These are phyloP conservation scores for Eucera pruinosa DNA, from an alignment of 2,888 invertebrate genomes.

Conservation along the genomic window DNA sequence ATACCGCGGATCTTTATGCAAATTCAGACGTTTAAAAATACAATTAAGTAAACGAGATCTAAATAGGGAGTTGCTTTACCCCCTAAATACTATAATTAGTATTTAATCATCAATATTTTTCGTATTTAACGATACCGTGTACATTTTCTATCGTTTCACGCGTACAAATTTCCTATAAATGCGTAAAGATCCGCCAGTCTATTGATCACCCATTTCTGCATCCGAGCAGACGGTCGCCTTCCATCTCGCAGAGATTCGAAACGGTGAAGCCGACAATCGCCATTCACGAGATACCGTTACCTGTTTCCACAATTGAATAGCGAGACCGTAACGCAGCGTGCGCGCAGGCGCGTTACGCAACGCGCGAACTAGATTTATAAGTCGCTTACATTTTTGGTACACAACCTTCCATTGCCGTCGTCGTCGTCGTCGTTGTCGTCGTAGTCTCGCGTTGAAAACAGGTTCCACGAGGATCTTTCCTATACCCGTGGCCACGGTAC, in stretches of 20 bases:
- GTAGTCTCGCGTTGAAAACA: constrained; percentile 35
- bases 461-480: constrained; percentile 39
- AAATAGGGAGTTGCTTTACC: no score
- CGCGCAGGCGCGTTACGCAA: constrained; percentile 19
- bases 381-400: constrained; percentile 39
- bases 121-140: no score
- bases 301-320: constrained; percentile 54
- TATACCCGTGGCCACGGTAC: constrained; percentile 10
- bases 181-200: no score
- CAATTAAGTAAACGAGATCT: no score
- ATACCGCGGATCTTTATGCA: no score
- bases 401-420: background rate
- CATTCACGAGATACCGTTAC: constrained; percentile 65
- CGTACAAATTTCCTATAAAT: no score
- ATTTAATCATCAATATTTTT: no score
- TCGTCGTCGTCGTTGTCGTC: constrained; percentile 20
- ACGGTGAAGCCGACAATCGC: constrained; percentile 46
- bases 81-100: no score
- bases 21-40: no score
- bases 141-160: no score
- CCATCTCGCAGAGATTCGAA: constrained; percentile 32
- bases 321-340: background rate
- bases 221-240: background rate
- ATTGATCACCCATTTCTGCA: background rate
- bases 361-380: constrained; percentile 49